Evolutionary conservation across 2,888 invertebrate species (phyloP).

Genomic region (Tinea semifulvella): DNA sequence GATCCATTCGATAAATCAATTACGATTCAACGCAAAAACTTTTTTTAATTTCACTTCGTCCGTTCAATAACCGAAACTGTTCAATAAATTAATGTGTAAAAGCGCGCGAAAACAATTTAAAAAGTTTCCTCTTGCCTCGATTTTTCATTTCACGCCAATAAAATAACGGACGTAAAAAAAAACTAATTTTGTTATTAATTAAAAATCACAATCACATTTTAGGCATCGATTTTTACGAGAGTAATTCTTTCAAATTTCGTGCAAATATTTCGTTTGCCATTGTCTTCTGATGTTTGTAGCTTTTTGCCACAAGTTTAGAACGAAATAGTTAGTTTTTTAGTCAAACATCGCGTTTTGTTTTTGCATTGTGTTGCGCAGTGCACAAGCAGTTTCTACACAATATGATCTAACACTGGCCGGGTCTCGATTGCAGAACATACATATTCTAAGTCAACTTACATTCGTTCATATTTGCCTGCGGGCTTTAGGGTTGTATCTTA

Average conservation of each 20-base stretch:
- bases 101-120: too few species aligned
- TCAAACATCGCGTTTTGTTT: background rate
- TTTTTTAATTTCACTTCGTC: too few species aligned
- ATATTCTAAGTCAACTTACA: constrained; percentile 68
- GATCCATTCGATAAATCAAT: too few species aligned
- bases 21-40: too few species aligned
- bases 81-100: too few species aligned
- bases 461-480: constrained; percentile 68
- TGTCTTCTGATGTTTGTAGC: too few species aligned
- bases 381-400: constrained; percentile 65
- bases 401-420: constrained; percentile 66
- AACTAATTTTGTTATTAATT: constrained; percentile 11
- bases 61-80: too few species aligned
- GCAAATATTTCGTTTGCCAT: background rate
- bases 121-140: too few species aligned
- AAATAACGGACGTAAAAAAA: constrained; percentile 19
- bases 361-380: constrained; percentile 23
- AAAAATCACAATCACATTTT: constrained; percentile 33
- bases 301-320: too few species aligned
- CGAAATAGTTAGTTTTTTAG: background rate
- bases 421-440: constrained; percentile 66
- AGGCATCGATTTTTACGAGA: constrained; percentile 17
- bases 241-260: constrained; percentile 22
- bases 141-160: background rate
- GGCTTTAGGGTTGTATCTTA: constrained; percentile 56